Evolutionary conservation across 2,797 vertebrate species (phyloP).

Genomic region (Lepus townsendii): DNA sequence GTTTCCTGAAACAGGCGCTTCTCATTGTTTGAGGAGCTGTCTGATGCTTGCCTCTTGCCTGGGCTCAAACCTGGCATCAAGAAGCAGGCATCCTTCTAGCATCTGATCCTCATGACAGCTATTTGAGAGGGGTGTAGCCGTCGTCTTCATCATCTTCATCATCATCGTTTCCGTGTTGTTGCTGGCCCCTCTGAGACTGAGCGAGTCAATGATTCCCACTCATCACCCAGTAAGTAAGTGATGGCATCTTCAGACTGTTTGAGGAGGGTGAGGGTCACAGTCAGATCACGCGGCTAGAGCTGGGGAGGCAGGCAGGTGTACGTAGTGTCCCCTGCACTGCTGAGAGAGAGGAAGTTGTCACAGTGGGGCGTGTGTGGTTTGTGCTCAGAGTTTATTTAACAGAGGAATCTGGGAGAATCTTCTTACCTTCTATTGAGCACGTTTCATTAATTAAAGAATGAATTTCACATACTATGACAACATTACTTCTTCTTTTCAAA

Average conservation of each 20-base stretch:
- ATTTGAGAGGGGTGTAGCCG: background rate
- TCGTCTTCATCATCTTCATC: background rate
- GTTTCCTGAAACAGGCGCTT: constrained; percentile 24
- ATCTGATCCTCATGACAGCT: background rate
- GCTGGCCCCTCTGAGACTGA: background rate
- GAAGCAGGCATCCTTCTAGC: background rate
- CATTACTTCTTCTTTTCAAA: background rate
- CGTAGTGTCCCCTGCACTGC: background rate
- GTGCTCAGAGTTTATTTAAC: background rate
- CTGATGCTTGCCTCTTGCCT: background rate
- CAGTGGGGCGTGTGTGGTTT: too few relatives aligned
- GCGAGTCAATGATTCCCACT: background rate
- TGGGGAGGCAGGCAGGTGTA: background rate
- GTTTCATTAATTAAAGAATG: constrained; percentile 47
- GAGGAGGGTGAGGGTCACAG: background rate
- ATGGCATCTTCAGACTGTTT: background rate
- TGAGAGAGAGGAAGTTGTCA: background rate
- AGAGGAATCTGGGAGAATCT: background rate
- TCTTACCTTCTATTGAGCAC: constrained; percentile 13
- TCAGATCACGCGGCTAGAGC: background rate
- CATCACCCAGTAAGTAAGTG: background rate
- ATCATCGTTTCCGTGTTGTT: background rate
- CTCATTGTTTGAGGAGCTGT: background rate
- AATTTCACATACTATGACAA: background rate
- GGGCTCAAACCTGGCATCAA: constrained; percentile 17